phyloP scores from a whole-genome alignment of 2,888 invertebrate genomes.

The Scaptomyza reducta region DNA sequence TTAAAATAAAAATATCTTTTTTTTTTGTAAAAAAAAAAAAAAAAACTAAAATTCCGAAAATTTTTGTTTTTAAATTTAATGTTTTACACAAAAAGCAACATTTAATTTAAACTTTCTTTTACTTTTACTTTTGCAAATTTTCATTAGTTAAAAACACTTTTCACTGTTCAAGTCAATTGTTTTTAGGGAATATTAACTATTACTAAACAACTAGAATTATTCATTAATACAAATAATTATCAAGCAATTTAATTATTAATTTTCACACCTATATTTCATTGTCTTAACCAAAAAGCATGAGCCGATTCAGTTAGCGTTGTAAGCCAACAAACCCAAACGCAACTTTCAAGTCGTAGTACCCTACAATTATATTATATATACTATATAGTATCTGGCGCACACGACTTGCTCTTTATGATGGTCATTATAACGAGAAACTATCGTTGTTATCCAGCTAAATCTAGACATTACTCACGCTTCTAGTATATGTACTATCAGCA shows the following conservation, averaged over 20 bases:
- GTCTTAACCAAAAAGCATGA: conserved; percentile 7
- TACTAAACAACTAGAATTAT: no score
- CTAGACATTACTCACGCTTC: conserved; percentile 64
- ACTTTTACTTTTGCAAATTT: no score
- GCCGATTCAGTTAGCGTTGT: conserved; percentile 1
- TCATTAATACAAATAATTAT: not conserved
- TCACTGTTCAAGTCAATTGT: no score
- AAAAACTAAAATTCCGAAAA: no score
- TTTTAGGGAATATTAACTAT: no score
- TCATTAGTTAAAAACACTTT: no score
- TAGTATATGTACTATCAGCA: conserved; percentile 5
- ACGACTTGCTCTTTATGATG: conserved; percentile 54
- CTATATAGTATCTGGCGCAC: conserved; percentile 13
- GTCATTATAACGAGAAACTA: conserved; percentile 72
- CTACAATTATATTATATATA: not conserved
- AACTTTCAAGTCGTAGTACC: not conserved
- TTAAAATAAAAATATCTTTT: no score
- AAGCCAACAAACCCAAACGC: not conserved
- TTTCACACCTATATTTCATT: not conserved
- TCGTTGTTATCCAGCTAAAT: conserved; percentile 72
- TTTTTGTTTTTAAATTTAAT: no score
- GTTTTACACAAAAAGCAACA: no score
- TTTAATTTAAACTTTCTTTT: no score
- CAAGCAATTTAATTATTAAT: not conserved
- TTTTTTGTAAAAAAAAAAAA: no score